These are phyloP conservation scores for Silvanus unidentatus DNA, from an alignment of 2,888 invertebrate genomes.

Conservation along the genomic window DNA sequence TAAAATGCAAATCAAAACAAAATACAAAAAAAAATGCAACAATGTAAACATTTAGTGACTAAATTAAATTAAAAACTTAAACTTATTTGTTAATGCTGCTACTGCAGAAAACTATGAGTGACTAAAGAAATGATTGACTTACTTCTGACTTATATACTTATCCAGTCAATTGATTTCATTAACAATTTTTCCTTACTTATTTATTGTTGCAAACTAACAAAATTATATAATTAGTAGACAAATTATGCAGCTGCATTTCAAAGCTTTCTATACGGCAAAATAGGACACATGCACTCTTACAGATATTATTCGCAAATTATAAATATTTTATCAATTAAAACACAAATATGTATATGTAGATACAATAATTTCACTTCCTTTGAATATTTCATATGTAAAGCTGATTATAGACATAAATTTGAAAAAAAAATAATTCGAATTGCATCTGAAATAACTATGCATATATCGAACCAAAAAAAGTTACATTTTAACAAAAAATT, in stretches of 20 bases:
- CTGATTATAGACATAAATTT: neutral
- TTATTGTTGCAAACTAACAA: slow-evolving; percentile 14
- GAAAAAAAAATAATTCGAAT: neutral
- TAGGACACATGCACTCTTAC: slow-evolving; percentile 8
- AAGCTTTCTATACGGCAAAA: slow-evolving; percentile 18
- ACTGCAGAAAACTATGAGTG: no score
- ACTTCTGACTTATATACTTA: neutral
- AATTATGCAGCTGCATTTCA: slow-evolving; percentile 12
- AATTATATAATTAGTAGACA: slow-evolving; percentile 21
- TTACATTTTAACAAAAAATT: no score
- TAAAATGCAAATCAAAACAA: no score
- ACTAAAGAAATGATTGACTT: neutral
- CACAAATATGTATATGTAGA: no score
- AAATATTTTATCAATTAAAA: neutral
- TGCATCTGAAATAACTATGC: neutral
- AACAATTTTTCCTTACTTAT: neutral
- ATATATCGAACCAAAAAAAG: no score
- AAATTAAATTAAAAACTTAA: no score
- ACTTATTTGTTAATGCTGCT: no score
- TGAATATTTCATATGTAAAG: neutral
- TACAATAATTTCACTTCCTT: slow-evolving; percentile 1
- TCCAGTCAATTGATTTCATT: neutral
- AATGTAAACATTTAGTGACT: no score
- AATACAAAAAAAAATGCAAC: no score
- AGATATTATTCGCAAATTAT: neutral